Conservation (phyloP, 2,113 vertebrate genomes). For the Trochalopteron elliotii region DNA sequence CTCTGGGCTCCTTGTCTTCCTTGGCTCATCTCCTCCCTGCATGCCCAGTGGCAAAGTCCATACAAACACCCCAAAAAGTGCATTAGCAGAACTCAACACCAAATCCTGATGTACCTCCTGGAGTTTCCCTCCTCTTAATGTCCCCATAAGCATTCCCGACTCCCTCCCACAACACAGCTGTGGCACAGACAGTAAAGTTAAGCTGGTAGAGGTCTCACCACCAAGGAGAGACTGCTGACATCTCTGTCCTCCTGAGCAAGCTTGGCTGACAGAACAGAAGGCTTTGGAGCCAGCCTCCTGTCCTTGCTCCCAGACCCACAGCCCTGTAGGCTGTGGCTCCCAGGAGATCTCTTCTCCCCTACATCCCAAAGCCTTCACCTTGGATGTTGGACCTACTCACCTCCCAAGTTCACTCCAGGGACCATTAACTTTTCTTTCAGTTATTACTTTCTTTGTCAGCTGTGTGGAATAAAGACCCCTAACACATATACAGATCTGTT, state of each 20-base stretch:
- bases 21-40: background rate
- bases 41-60: background rate
- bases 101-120: background rate
- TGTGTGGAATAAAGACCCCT: background rate
- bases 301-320: background rate
- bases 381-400: fast-evolving
- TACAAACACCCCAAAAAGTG: background rate
- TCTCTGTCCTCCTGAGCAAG: background rate
- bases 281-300: background rate
- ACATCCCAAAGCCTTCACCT: background rate
- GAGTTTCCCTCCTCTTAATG: background rate
- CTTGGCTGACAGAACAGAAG: background rate
- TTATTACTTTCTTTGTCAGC: constrained; percentile 26
- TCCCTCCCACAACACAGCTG: background rate
- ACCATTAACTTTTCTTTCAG: background rate
- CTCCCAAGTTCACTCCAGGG: background rate
- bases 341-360: background rate
- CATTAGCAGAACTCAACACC: background rate
- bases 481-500: background rate
- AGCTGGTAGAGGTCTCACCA: background rate
- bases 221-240: background rate
- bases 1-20: background rate
- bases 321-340: fast-evolving
- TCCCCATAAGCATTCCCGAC: background rate
- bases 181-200: background rate